phyloP scores from a whole-genome alignment of 37 sponge, comb jelly and placozoan genomes.

The Tethya wilhelma region DNA sequence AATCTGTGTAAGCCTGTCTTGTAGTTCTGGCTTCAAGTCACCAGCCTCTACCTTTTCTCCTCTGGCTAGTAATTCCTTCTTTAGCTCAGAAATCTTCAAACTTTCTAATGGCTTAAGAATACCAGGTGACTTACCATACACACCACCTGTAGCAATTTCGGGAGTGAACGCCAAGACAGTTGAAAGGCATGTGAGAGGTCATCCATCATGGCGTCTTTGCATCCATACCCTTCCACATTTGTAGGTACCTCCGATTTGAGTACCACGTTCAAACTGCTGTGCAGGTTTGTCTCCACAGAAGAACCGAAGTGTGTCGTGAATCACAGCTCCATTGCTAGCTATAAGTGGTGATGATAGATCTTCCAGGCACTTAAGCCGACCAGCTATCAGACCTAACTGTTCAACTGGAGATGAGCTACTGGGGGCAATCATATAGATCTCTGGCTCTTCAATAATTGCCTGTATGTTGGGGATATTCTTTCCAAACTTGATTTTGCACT shows the following conservation, averaged over 20 bases:
- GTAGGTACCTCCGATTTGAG: neutral
- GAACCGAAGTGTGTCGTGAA: conserved; percentile 11
- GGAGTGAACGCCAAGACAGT: neutral
- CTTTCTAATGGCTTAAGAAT: neutral
- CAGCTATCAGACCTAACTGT: conserved; percentile 28
- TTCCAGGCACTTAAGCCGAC: conserved; percentile 4
- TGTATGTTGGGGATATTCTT: conserved; percentile 1
- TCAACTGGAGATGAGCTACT: conserved; percentile 20
- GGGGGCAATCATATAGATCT: conserved; percentile 28
- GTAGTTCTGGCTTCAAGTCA: too few species aligned
- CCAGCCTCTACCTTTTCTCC: too few species aligned
- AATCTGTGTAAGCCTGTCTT: neutral
- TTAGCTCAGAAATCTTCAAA: neutral
- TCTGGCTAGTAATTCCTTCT: conserved; percentile 2
- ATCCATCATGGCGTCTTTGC: neutral
- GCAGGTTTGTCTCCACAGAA: conserved; percentile 26
- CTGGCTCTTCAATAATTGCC: conserved; percentile 25
- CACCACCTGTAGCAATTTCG: neutral
- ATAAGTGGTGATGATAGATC: neutral
- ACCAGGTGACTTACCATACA: neutral
- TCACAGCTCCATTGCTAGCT: neutral
- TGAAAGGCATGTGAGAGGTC: neutral
- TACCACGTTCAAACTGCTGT: too few species aligned
- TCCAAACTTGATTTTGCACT: neutral
- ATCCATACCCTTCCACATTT: neutral